Conservation (phyloP, 1,140 invertebrate genomes). For the Littorina saxatilis region DNA sequence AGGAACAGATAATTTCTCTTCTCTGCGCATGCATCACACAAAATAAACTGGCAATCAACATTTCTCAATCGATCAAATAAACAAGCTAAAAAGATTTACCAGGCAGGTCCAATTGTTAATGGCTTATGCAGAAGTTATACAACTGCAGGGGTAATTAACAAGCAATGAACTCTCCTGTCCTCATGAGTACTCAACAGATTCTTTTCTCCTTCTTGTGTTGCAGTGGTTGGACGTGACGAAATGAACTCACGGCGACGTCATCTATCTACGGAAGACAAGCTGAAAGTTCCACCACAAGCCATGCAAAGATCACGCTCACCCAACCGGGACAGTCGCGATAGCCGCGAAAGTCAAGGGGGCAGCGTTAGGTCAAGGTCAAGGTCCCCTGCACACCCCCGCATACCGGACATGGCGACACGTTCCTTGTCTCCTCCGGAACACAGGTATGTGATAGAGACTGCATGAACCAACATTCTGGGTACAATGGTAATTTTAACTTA, state of each 20-base stretch:
- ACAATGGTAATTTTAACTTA: too few species aligned
- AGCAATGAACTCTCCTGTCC: too few species aligned
- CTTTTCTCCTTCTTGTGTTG: slow-evolving; percentile 23
- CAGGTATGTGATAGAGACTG: slow-evolving; percentile 78
- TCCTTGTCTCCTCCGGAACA: slow-evolving; percentile 86
- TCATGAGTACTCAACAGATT: too few species aligned
- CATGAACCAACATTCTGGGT: too few species aligned
- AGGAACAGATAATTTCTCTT: too few species aligned
- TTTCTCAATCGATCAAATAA: too few species aligned
- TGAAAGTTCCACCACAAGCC: slow-evolving; percentile 80
- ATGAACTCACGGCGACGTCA: slow-evolving; percentile 42
- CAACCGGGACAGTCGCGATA: slow-evolving; percentile 77
- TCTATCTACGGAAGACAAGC: slow-evolving; percentile 73
- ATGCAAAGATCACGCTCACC: slow-evolving; percentile 67
- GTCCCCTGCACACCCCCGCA: slow-evolving; percentile 77
- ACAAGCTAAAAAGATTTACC: too few species aligned
- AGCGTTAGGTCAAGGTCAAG: slow-evolving; percentile 67
- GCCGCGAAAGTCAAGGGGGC: slow-evolving; percentile 77
- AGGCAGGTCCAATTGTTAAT: too few species aligned
- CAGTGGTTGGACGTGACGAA: slow-evolving; percentile 55
- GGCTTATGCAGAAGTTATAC: too few species aligned
- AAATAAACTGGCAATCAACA: too few species aligned
- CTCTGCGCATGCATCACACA: too few species aligned
- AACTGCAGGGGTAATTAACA: too few species aligned
- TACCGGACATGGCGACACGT: slow-evolving; percentile 81